Conservation (phyloP, 1,140 invertebrate species). For the Steinernema khuongi region DNA sequence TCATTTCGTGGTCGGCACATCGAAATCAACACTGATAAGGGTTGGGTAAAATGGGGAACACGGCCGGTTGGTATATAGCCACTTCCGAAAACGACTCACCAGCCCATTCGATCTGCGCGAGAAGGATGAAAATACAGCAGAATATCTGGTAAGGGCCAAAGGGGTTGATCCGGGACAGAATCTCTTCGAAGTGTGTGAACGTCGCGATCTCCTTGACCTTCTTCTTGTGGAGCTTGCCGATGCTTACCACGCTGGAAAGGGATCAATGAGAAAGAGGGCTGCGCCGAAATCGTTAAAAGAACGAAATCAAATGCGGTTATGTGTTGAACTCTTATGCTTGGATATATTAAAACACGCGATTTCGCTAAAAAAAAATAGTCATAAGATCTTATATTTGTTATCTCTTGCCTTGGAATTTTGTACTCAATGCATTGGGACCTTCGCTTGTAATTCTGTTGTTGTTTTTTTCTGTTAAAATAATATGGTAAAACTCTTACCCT, state of each 20-base stretch:
- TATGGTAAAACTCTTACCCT: too few relatives aligned
- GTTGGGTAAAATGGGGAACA: conserved; percentile 24
- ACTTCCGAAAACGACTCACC: conserved; percentile 34
- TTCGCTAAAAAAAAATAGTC: too few relatives aligned
- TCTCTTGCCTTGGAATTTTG: too few relatives aligned
- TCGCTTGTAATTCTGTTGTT: too few relatives aligned
- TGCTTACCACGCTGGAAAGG: background rate
- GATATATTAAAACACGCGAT: too few relatives aligned
- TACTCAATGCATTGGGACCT: too few relatives aligned
- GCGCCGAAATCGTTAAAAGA: too few relatives aligned
- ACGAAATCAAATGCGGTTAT: too few relatives aligned
- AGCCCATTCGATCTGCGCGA: conserved; percentile 52
- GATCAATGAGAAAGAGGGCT: background rate
- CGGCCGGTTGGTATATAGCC: background rate
- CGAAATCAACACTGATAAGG: conserved; percentile 12
- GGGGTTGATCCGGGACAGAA: conserved; percentile 44
- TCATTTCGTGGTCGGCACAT: conserved; percentile 3
- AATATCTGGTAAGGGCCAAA: conserved; percentile 54
- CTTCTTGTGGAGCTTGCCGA: conserved; percentile 9
- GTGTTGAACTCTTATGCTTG: too few relatives aligned
- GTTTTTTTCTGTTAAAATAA: too few relatives aligned
- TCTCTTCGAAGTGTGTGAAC: conserved; percentile 52
- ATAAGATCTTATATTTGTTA: too few relatives aligned
- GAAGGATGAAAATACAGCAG: conserved; percentile 48
- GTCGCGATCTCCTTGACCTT: conserved; percentile 35